Conservation (phyloP, 2,113 vertebrate genomes). For the Lophochroa leadbeateri region DNA sequence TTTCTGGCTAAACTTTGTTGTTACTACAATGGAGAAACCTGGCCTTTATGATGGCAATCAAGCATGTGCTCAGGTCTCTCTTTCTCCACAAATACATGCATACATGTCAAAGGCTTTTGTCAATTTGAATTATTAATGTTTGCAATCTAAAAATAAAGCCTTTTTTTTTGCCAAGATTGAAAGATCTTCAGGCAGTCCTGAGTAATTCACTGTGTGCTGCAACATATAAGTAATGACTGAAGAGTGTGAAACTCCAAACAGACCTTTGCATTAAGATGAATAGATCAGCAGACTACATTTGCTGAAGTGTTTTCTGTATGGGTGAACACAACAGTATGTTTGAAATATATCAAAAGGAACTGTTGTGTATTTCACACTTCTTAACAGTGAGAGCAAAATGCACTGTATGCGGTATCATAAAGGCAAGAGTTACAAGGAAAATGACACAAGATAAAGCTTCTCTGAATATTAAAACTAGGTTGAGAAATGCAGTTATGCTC, state of each 20-base stretch:
- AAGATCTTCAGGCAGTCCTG: not conserved
- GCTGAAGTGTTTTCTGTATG: constrained; percentile 14
- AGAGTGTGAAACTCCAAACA: not conserved
- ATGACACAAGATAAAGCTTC: not conserved
- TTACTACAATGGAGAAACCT: not conserved
- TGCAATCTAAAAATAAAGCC: constrained; percentile 14
- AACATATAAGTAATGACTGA: constrained; percentile 12
- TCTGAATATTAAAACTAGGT: not conserved
- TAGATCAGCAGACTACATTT: not conserved
- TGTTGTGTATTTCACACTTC: not conserved
- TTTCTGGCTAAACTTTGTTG: not conserved
- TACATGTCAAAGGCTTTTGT: not conserved
- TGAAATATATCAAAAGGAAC: constrained; percentile 25
- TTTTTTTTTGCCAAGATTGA: not conserved
- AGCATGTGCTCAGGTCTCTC: not conserved
- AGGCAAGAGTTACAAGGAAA: not conserved
- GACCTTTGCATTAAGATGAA: constrained; percentile 39
- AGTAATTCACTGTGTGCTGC: not conserved
- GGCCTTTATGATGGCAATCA: not conserved
- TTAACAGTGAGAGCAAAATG: not conserved
- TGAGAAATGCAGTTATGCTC: not conserved
- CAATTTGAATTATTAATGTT: constrained; percentile 6
- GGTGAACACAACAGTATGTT: not conserved
- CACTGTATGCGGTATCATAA: fast-evolving
- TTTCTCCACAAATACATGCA: not conserved